These are phyloP conservation scores for Caranx ignobilis DNA, from an alignment of 2,113 vertebrate species.

Conservation along the genomic window DNA sequence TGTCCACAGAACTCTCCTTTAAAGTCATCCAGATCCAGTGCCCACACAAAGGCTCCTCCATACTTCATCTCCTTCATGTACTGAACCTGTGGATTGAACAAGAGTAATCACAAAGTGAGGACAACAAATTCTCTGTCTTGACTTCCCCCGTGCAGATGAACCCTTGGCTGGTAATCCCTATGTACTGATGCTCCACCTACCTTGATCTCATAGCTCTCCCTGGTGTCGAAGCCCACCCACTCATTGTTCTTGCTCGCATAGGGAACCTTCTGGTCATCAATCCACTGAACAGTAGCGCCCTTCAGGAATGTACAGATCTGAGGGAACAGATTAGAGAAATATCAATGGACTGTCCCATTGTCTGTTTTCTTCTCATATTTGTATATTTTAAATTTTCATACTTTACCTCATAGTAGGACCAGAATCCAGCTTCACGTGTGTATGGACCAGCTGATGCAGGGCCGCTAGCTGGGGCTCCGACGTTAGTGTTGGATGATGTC, in stretches of 20 bases:
- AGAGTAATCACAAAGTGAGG: too few species aligned
- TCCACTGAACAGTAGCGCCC: constrained; percentile 79
- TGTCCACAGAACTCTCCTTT: constrained; percentile 82
- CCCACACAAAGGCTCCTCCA: constrained; percentile 86
- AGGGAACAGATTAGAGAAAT: neutral
- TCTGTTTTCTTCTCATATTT: neutral
- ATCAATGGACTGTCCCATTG: neutral
- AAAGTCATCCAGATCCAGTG: constrained; percentile 87
- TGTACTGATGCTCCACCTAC: constrained; percentile 60
- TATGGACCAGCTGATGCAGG: constrained; percentile 83
- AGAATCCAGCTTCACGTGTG: constrained; percentile 86
- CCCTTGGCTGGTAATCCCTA: neutral
- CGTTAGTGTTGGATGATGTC: constrained; percentile 58
- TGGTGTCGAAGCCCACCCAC: constrained; percentile 88
- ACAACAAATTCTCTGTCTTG: neutral
- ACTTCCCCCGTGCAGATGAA: neutral
- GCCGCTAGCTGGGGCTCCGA: constrained; percentile 81
- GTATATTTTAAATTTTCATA: neutral
- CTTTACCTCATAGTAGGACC: constrained; percentile 88
- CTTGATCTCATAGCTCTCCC: constrained; percentile 84
- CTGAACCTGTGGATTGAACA: constrained; percentile 65
- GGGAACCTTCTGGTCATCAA: constrained; percentile 85
- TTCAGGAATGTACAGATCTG: constrained; percentile 85
- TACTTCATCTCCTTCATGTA: constrained; percentile 83
- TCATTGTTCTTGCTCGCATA: constrained; percentile 83